These are phyloP conservation scores for Cottus gobio DNA, from an alignment of 2,113 vertebrate genomes.

Conservation along the genomic window DNA sequence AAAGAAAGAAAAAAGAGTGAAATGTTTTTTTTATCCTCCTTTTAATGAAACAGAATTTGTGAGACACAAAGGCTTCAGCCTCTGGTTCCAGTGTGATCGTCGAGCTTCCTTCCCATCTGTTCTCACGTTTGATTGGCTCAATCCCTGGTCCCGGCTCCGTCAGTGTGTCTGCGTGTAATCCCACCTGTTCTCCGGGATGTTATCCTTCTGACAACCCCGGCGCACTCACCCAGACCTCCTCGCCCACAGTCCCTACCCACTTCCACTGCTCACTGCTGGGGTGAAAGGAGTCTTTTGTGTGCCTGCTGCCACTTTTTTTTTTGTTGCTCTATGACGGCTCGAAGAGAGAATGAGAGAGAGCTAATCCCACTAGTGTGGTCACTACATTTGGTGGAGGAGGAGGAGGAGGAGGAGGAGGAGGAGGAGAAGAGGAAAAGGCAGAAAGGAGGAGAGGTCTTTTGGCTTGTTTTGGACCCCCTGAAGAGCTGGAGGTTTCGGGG, in stretches of 20 bases:
- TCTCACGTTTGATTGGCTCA: conserved; percentile 21
- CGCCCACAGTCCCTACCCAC: conserved; percentile 30
- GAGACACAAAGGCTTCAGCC: not conserved
- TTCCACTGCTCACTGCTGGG: conserved; percentile 35
- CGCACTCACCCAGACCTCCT: conserved; percentile 21
- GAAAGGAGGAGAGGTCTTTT: not conserved
- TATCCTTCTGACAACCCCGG: conserved; percentile 58
- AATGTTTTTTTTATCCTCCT: too few species aligned
- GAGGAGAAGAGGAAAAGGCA: not conserved
- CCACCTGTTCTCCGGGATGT: conserved; percentile 80
- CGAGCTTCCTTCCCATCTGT: conserved; percentile 41
- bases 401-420: not conserved
- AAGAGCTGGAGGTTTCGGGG: conserved; percentile 50
- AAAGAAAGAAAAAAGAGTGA: too few species aligned
- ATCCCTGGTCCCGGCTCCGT: conserved; percentile 40
- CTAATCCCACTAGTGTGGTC: conserved; percentile 34
- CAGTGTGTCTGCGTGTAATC: conserved; percentile 65
- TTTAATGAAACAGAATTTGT: too few species aligned
- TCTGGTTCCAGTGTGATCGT: not conserved
- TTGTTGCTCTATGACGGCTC: conserved; percentile 11
- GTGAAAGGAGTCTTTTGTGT: conserved; percentile 69
- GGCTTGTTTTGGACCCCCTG: conserved; percentile 6
- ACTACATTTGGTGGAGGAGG: conserved; percentile 9
- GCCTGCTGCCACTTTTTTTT: conserved; percentile 4
- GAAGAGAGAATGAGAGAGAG: conserved; percentile 1